Percentiles rank a stretch among this genome's conserved stretches.
Conservation (phyloP, 2,797 vertebrate genomes). For the Myoxocephalus aenaeus region DNA sequence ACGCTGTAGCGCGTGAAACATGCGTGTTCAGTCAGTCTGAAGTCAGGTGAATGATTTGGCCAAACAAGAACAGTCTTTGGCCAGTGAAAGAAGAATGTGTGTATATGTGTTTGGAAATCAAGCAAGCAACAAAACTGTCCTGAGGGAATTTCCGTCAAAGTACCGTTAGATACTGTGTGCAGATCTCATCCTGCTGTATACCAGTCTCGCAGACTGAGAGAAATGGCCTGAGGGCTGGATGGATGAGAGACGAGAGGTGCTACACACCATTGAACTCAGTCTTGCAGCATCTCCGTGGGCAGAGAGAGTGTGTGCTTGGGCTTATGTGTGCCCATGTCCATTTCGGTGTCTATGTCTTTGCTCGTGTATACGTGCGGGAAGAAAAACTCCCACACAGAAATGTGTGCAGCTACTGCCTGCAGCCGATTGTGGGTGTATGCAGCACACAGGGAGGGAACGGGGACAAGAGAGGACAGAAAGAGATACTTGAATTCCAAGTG, state of each 20-base stretch:
- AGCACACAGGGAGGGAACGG: constrained; percentile 17
- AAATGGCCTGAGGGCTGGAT: constrained; percentile 56
- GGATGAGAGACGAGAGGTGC: constrained; percentile 52
- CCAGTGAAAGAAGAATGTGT: background rate
- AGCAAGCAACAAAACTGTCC: constrained; percentile 37
- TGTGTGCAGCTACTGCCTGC: constrained; percentile 41
- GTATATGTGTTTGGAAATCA: constrained; percentile 25
- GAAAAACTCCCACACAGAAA: constrained; percentile 43
- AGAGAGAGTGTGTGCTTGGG: constrained; percentile 10
- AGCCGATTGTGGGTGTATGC: constrained; percentile 51
- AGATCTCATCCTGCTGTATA: constrained; percentile 49
- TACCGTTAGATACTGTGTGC: constrained; percentile 46
- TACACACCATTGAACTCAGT: constrained; percentile 46
- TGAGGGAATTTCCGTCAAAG: constrained; percentile 24
- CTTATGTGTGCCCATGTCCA: constrained; percentile 17
- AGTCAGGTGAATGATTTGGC: background rate
- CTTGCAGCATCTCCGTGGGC: constrained; percentile 55
- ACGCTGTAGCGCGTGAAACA: background rate
- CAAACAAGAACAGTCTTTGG: background rate
- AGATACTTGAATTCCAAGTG: constrained; percentile 44
- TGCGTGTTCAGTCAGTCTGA: background rate
- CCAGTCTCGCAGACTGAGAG: constrained; percentile 50
- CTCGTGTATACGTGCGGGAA: constrained; percentile 33
- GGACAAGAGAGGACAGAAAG: constrained; percentile 13
- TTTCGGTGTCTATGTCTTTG: constrained; percentile 27